A percentile compares a stretch with the other conserved stretches of the same genome.
Evolutionary conservation across 2,797 vertebrate genomes (phyloP).

Genomic region (Oreonectes daqikongensis): DNA sequence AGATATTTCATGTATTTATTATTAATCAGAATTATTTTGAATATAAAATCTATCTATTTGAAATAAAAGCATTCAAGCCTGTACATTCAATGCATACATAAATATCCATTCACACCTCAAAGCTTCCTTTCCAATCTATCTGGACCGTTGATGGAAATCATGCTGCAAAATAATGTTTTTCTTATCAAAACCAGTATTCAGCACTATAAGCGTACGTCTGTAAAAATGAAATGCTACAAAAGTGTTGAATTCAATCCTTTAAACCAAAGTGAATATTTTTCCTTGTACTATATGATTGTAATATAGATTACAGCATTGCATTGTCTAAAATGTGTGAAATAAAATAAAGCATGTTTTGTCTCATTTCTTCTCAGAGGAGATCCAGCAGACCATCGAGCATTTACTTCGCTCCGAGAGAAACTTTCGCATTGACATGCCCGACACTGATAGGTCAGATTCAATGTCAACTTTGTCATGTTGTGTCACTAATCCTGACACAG

Average conservation of each 20-base stretch:
- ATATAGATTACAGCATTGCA: background rate
- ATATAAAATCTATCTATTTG: background rate
- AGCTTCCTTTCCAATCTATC: background rate
- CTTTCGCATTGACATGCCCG: slow-evolving; percentile 76
- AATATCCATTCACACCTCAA: too few species aligned
- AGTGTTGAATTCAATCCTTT: background rate
- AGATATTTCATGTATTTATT: background rate
- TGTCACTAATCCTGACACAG: slow-evolving; percentile 29
- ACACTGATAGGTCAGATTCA: slow-evolving; percentile 75
- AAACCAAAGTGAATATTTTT: background rate
- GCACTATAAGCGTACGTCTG: background rate
- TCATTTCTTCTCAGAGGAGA: slow-evolving; percentile 74
- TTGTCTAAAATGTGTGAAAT: background rate
- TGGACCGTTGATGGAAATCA: background rate
- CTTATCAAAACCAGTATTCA: background rate
- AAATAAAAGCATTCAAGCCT: background rate
- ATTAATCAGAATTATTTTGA: background rate
- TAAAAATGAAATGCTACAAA: background rate
- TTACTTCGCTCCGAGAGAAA: slow-evolving; percentile 71
- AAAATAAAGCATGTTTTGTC: background rate
- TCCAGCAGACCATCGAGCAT: slow-evolving; percentile 79
- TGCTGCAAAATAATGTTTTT: background rate
- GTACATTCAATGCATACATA: too few species aligned
- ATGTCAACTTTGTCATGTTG: background rate
- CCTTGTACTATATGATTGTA: background rate